Evolutionary conservation across 2,113 vertebrate genomes (phyloP).

Genomic region (Chionomys nivalis): DNA sequence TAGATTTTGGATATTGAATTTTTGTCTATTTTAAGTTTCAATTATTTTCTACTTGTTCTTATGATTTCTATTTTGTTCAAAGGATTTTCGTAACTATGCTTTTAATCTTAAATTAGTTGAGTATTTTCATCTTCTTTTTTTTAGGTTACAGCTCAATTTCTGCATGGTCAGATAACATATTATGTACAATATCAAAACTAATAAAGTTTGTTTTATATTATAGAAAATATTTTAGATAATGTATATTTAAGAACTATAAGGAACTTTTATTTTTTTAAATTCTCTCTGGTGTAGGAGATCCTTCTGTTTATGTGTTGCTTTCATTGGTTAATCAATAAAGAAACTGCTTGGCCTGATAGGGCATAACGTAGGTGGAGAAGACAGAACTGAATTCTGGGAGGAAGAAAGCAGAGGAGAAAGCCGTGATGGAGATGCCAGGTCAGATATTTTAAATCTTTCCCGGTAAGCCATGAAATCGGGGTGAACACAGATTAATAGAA

Average conservation of each 20-base stretch:
- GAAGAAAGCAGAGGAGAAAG: too few relatives aligned
- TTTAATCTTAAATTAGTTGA: neutral
- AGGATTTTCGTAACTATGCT: neutral
- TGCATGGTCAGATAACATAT: neutral
- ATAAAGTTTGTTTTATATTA: neutral
- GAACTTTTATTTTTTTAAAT: neutral
- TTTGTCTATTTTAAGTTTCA: neutral
- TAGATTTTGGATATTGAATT: neutral
- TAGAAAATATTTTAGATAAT: neutral
- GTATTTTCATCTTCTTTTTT: neutral
- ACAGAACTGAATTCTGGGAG: too few relatives aligned
- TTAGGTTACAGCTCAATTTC: neutral
- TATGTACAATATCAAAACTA: neutral
- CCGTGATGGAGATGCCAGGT: too few relatives aligned
- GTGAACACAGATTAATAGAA: too few relatives aligned
- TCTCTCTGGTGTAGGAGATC: too few relatives aligned
- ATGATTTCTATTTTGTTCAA: neutral
- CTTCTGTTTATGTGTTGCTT: too few relatives aligned
- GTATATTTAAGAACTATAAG: neutral
- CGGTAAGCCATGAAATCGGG: too few relatives aligned
- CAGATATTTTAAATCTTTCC: too few relatives aligned
- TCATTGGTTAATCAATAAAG: too few relatives aligned
- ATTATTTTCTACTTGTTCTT: neutral
- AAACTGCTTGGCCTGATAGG: too few relatives aligned
- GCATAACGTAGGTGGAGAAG: too few relatives aligned